phyloP scores from a whole-genome alignment of 2,888 invertebrate species.

The Margaritifera margaritifera region DNA sequence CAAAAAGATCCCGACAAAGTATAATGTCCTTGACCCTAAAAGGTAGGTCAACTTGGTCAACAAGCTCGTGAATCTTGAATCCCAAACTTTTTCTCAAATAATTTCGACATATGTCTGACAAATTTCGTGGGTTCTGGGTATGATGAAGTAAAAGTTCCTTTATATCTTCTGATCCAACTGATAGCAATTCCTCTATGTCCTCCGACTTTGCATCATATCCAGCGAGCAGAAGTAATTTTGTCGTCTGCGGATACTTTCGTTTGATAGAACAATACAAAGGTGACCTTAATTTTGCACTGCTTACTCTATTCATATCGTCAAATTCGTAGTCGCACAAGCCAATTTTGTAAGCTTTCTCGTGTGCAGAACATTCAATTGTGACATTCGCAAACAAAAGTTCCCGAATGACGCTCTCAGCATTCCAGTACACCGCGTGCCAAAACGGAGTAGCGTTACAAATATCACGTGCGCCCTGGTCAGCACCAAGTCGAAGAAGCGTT shows the following conservation, averaged over 20 bases:
- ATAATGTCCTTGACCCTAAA: slow-evolving; percentile 25
- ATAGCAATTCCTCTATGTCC: slow-evolving; percentile 22
- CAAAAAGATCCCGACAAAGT: slow-evolving; percentile 30
- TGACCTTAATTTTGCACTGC: slow-evolving; percentile 9
- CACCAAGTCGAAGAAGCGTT: slow-evolving; percentile 28
- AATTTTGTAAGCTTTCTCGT: slow-evolving; percentile 31
- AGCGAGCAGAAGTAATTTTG: slow-evolving; percentile 23
- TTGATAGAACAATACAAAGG: slow-evolving; percentile 23
- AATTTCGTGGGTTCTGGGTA: slow-evolving; percentile 17
- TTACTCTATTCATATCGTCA: not conserved
- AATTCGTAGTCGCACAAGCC: slow-evolving; percentile 17
- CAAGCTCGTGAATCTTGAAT: slow-evolving; percentile 18
- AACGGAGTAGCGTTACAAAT: slow-evolving; percentile 33
- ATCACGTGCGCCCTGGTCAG: slow-evolving; percentile 22
- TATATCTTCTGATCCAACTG: slow-evolving; percentile 14
- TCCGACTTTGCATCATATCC: slow-evolving; percentile 24
- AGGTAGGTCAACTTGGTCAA: slow-evolving; percentile 22
- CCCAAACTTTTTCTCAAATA: slow-evolving; percentile 20
- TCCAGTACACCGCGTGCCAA: slow-evolving; percentile 42
- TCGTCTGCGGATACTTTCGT: slow-evolving; percentile 24
- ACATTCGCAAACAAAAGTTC: slow-evolving; percentile 38
- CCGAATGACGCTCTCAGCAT: slow-evolving; percentile 36
- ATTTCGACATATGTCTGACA: slow-evolving; percentile 20
- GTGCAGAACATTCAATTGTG: slow-evolving; percentile 22
- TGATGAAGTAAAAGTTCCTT: slow-evolving; percentile 13